phyloP scores from a whole-genome alignment of 2,797 vertebrate species.

The Rhynchonycteris naso region DNA sequence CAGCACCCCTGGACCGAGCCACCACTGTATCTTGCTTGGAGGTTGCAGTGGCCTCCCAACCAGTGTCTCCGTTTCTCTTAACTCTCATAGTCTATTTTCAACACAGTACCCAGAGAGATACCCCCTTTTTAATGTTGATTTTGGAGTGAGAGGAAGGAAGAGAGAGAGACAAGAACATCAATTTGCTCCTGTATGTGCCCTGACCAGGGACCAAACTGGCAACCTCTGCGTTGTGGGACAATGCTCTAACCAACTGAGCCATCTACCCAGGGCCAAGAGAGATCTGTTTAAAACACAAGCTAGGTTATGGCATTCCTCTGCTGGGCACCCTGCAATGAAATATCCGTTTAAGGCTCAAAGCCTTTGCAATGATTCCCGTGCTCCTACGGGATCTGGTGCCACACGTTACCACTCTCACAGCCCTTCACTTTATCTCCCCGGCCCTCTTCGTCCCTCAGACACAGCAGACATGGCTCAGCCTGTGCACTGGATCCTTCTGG shows the following conservation, averaged over 20 bases:
- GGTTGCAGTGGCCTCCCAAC: not conserved
- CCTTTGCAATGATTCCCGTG: not conserved
- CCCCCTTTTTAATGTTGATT: too few relatives aligned
- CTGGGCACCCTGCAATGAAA: not conserved
- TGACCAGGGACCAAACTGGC: too few relatives aligned
- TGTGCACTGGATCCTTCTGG: not conserved
- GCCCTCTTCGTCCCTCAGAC: not conserved
- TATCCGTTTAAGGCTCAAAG: not conserved
- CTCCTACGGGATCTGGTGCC: not conserved
- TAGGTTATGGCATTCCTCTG: too few relatives aligned
- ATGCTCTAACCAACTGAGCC: too few relatives aligned
- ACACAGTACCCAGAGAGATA: not conserved
- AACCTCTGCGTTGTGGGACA: too few relatives aligned
- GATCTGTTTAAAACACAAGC: not conserved
- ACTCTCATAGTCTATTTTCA: not conserved
- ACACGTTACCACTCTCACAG: rapidly evolving
- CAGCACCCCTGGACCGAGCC: too few relatives aligned
- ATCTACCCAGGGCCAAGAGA: too few relatives aligned
- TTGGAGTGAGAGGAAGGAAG: too few relatives aligned
- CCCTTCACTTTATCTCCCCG: not conserved
- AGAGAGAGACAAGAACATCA: too few relatives aligned
- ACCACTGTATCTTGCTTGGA: not conserved
- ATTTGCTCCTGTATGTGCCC: too few relatives aligned
- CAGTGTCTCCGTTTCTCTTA: too few relatives aligned
- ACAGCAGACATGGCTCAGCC: not conserved